A percentile compares a stretch with the other conserved stretches of the same genome.
Conservation (phyloP, 2,113 vertebrate genomes). For the Myrmecobius fasciatus region DNA sequence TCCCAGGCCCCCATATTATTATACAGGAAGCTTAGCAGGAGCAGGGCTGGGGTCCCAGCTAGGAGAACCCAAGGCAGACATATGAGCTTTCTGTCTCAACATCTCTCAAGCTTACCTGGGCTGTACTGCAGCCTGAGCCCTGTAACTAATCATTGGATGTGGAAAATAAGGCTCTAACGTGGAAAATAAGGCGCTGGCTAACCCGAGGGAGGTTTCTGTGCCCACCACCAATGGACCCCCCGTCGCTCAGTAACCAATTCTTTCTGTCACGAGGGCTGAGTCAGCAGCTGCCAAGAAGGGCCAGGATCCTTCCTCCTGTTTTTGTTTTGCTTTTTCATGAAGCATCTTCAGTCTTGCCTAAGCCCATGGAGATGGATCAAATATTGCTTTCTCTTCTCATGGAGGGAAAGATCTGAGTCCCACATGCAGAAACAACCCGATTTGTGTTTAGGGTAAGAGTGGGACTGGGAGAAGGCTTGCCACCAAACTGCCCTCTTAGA, state of each 20-base stretch:
- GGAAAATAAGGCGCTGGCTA: neutral
- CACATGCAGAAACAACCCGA: neutral
- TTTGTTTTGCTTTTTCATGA: neutral
- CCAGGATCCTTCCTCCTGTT: neutral
- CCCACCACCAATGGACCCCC: neutral
- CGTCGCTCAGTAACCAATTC: neutral
- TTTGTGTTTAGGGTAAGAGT: neutral
- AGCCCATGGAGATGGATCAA: neutral
- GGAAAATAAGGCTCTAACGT: constrained; percentile 56
- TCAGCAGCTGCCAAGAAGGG: constrained; percentile 13
- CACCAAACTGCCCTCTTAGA: neutral
- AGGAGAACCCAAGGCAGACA: neutral
- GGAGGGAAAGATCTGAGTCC: neutral
- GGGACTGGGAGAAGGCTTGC: neutral
- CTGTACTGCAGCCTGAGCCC: constrained; percentile 71
- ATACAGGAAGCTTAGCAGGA: constrained; percentile 15
- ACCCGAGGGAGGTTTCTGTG: neutral
- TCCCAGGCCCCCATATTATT: neutral
- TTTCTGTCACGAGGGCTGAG: neutral
- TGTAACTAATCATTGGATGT: constrained; percentile 62
- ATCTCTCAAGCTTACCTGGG: constrained; percentile 49
- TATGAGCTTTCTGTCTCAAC: constrained; percentile 46
- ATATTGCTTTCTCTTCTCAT: neutral
- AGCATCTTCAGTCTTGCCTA: neutral
- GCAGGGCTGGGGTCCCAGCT: neutral